Conservation (phyloP, 2,113 vertebrate species). For the Salvelinus namaycush region DNA sequence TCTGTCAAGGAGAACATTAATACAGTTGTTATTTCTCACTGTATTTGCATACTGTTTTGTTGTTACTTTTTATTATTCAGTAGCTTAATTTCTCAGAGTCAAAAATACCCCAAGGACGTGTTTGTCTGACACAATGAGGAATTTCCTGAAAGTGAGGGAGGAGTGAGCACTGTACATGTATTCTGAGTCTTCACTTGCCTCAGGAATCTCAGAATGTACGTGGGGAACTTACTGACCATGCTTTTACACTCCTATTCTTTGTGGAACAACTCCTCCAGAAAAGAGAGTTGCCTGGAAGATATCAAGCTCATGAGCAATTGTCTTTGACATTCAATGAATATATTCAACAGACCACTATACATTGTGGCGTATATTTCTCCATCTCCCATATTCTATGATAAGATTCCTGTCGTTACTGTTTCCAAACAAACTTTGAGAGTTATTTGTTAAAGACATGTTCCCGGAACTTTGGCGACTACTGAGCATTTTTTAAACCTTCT, state of each 20-base stretch:
- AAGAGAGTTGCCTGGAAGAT: no score
- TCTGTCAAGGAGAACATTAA: conserved; percentile 29
- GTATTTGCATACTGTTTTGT: conserved; percentile 36
- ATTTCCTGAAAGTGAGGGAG: conserved; percentile 39
- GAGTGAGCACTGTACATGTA: conserved; percentile 52
- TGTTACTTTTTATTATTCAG: conserved; percentile 48
- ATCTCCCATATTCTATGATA: no score
- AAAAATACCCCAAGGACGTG: conserved; percentile 44
- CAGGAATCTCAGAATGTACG: conserved; percentile 35
- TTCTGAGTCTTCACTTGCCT: conserved; percentile 37
- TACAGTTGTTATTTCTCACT: conserved; percentile 34
- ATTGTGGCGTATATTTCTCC: neutral
- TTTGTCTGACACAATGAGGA: conserved; percentile 57
- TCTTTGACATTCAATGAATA: neutral
- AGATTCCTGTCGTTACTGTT: neutral
- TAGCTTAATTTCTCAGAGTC: conserved; percentile 50
- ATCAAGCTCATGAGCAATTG: neutral
- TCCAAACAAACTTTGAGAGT: neutral
- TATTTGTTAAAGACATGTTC: neutral
- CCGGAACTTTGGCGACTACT: no score
- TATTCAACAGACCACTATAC: no score
- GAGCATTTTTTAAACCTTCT: no score
- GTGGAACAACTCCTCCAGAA: no score
- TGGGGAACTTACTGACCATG: conserved; percentile 38
- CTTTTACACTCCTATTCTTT: conserved; percentile 4